Evolutionary conservation across 2,888 invertebrate species (phyloP).

Genomic region (Andrena haemorrhoa): DNA sequence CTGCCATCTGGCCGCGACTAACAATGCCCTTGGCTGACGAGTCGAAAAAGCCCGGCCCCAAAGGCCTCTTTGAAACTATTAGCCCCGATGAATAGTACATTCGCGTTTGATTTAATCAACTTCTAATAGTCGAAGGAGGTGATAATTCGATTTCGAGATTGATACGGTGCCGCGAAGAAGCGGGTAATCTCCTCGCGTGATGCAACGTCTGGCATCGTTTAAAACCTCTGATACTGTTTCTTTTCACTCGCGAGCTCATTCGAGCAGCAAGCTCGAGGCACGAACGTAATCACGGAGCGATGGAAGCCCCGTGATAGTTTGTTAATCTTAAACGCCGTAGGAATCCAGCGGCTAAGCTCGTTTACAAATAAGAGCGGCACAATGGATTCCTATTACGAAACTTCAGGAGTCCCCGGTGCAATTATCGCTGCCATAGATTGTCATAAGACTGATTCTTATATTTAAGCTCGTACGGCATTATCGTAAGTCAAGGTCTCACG

Average conservation of each 20-base stretch:
- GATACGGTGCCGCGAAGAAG: background rate
- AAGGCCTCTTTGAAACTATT: constrained; percentile 48
- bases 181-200: background rate
- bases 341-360: no score
- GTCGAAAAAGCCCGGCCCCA: constrained; percentile 34
- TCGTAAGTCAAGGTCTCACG: constrained; percentile 69
- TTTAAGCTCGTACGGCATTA: constrained; percentile 64
- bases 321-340: no score
- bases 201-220: background rate
- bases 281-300: no score
- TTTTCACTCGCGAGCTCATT: no score
- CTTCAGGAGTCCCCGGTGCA: constrained; percentile 38
- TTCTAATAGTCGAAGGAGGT: constrained; percentile 15
- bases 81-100: constrained; percentile 30
- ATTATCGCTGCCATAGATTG: constrained; percentile 64
- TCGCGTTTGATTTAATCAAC: constrained; percentile 20
- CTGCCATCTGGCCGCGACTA: constrained; percentile 13
- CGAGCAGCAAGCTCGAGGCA: no score
- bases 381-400: constrained; percentile 6
- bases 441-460: constrained; percentile 68
- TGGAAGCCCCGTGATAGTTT: no score
- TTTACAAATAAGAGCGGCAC: background rate
- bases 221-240: background rate
- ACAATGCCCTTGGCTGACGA: constrained; percentile 51
- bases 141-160: constrained; percentile 18